Conservation (phyloP, 53 echinoderm and acorn worm genomes). For the Echinometra lucunter region DNA sequence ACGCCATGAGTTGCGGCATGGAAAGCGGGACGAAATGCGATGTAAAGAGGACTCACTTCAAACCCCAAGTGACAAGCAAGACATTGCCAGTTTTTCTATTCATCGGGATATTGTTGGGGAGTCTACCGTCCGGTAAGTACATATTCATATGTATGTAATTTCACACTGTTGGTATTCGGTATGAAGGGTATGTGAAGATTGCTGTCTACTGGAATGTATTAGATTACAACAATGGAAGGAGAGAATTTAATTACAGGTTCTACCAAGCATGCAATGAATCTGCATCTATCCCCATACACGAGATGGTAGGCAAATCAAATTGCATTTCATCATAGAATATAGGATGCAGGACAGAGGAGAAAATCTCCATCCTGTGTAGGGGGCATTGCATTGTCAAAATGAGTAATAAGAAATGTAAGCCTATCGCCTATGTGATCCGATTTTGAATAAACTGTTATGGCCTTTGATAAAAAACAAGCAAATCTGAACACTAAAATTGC, state of each 20-base stretch:
- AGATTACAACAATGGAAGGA: not conserved
- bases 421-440: not conserved
- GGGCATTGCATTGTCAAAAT: not conserved
- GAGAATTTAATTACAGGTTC: slow-evolving; percentile 1
- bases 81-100: not conserved
- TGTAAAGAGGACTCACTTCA: not conserved
- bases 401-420: not conserved
- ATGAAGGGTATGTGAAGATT: not conserved
- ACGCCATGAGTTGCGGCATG: slow-evolving; percentile 22
- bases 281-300: not conserved
- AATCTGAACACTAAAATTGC: too few species aligned
- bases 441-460: too few species aligned
- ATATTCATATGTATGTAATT: slow-evolving; percentile 34
- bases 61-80: slow-evolving; percentile 13
- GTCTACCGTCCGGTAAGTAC: slow-evolving; percentile 27
- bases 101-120: slow-evolving; percentile 38
- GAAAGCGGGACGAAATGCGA: not conserved
- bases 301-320: not conserved
- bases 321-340: slow-evolving; percentile 36
- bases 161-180: not conserved
- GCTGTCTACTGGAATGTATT: slow-evolving; percentile 18
- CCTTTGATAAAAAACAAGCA: too few species aligned
- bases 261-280: not conserved
- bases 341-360: not conserved
- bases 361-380: not conserved